Evolutionary conservation across 1,140 invertebrate species (phyloP).

Genomic region (Idris sp.): DNA sequence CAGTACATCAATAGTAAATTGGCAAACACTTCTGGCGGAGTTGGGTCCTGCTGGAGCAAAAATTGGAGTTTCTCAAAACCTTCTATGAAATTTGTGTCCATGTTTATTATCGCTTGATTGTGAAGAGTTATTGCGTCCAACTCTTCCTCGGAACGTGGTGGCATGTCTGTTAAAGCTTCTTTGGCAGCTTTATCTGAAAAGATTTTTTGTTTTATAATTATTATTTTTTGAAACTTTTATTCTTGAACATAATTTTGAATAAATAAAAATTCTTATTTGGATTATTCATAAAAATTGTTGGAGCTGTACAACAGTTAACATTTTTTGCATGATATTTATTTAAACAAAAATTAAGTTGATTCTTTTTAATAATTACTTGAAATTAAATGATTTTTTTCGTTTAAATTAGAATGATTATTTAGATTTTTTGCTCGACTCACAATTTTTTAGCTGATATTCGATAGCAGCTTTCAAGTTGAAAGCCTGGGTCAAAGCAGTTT

Average conservation of each 20-base stretch:
- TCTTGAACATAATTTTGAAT: too few species aligned
- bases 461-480: conserved; percentile 99
- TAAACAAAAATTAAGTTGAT: too few species aligned
- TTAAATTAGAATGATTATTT: not conserved
- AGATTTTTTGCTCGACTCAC: conserved; percentile 79
- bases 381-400: too few species aligned
- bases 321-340: too few species aligned
- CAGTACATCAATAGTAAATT: conserved; percentile 97
- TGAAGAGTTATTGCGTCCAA: conserved; percentile 98
- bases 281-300: too few species aligned
- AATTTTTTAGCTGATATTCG: conserved; percentile 97
- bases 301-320: too few species aligned
- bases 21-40: conserved; percentile 98
- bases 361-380: too few species aligned
- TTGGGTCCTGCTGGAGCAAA: conserved; percentile 95
- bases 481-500: conserved; percentile 98
- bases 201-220: too few species aligned
- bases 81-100: conserved; percentile 92
- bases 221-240: too few species aligned
- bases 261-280: too few species aligned
- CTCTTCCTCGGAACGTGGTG: conserved; percentile 96
- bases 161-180: conserved; percentile 98
- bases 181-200: conserved; percentile 89
- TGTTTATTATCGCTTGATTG: conserved; percentile 97
- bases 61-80: conserved; percentile 99